These are phyloP conservation scores for Ips nitidus DNA, from an alignment of 1,140 invertebrate species.

Conservation along the genomic window DNA sequence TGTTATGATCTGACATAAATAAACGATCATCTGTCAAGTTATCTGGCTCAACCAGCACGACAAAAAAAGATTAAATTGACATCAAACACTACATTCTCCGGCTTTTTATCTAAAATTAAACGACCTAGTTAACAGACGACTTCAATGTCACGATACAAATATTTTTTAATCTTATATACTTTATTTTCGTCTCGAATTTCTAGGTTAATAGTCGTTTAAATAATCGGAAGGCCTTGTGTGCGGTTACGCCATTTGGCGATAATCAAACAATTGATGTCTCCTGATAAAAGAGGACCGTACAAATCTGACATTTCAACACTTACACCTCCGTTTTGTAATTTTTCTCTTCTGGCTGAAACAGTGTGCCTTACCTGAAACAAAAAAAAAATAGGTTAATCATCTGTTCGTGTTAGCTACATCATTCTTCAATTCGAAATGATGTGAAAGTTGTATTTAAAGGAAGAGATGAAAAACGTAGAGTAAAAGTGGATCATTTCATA, in stretches of 20 bases:
- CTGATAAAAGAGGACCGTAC: neutral
- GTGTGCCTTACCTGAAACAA: neutral
- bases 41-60: too few relatives aligned
- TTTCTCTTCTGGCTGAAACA: neutral
- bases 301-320: neutral
- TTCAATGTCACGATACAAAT: constrained; percentile 18
- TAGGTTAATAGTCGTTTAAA: constrained; percentile 19
- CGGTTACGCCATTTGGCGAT: neutral
- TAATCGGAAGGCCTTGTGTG: constrained; percentile 4
- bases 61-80: too few relatives aligned
- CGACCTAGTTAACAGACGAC: constrained; percentile 1
- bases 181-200: constrained; percentile 18
- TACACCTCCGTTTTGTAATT: neutral
- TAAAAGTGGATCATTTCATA: too few relatives aligned
- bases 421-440: too few relatives aligned
- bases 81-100: too few relatives aligned
- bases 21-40: too few relatives aligned
- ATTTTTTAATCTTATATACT: constrained; percentile 15
- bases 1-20: too few relatives aligned
- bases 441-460: too few relatives aligned
- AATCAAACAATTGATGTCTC: neutral
- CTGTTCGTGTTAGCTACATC: too few relatives aligned
- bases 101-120: constrained; percentile 15
- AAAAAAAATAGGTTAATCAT: neutral
- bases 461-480: too few relatives aligned